These are phyloP conservation scores for Zophobas morio DNA, from an alignment of 1,140 invertebrate species.

Conservation along the genomic window DNA sequence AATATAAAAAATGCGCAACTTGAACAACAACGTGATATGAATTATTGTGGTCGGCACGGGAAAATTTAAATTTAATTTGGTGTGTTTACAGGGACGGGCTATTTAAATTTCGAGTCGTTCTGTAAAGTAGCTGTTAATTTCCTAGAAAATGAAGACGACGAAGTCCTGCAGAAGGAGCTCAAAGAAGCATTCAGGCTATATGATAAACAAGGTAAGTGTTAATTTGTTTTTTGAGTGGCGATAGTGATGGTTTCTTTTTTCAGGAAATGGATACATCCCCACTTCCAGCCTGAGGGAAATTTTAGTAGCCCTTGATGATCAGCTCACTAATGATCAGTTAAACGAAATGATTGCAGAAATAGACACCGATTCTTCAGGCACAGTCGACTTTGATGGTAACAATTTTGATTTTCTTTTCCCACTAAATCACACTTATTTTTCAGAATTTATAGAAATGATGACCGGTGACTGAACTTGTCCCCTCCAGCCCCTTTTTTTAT, in stretches of 20 bases:
- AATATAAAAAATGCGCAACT: constrained; percentile 6
- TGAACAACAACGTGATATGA: constrained; percentile 5
- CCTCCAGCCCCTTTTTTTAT: neutral
- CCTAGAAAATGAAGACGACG: constrained; percentile 82
- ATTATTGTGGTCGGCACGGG: neutral
- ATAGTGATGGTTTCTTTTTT: constrained; percentile 46
- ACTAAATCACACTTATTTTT: constrained; percentile 60
- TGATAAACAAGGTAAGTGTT: constrained; percentile 77
- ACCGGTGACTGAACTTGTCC: constrained; percentile 73
- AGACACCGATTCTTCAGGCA: constrained; percentile 85
- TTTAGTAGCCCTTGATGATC: constrained; percentile 83
- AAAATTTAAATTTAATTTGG: constrained; percentile 2
- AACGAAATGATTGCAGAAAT: constrained; percentile 91
- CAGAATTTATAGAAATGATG: constrained; percentile 85
- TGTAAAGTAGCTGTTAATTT: constrained; percentile 80
- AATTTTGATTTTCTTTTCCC: constrained; percentile 6
- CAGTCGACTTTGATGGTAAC: constrained; percentile 88
- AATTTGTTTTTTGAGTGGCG: neutral
- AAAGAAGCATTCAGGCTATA: constrained; percentile 84
- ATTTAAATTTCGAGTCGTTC: constrained; percentile 79
- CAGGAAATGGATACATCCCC: constrained; percentile 87
- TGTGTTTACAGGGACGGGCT: constrained; percentile 72
- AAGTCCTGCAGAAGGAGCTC: constrained; percentile 83
- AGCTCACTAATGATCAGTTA: constrained; percentile 84
- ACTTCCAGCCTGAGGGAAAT: constrained; percentile 86